Evolutionary conservation across 1,140 invertebrate species (phyloP), one percentile per base, ranked within the genome.

Genomic region (Drosophila athabasca): DNA sequence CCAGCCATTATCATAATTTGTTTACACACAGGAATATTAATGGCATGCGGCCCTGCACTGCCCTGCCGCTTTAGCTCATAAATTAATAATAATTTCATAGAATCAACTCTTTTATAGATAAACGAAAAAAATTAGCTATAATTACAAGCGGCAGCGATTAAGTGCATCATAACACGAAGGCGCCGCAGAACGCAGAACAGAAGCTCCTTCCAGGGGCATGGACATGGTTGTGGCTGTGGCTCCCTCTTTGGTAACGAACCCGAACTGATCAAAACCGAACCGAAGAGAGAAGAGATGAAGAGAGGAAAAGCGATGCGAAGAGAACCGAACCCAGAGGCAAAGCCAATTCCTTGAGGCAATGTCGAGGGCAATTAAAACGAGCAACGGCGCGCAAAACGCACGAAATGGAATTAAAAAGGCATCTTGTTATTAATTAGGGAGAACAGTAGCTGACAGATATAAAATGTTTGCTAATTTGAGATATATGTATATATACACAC

Each of bases 361-460:
- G 52, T 70, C 51, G 67, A 70, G 67, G 70, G 83, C 83, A 87
- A 87, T 87, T 87, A 87, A 87, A 87, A 88, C 66, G 79, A 68
- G 84, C 83, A 87, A 88, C 83, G 53, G 83, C 83, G 83, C 82
- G 83, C 82, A 85, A 82, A 85, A 87, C 78, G 79, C 83, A 87
- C 83, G 83, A 87, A 87, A 88, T 54, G 83, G 83, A 88, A 88
- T 88, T 88, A 89, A 88, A 83, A 90, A 78, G 87, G 88, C 83
- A 90, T 90, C 88, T 90, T 90, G 88, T 90, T 90, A 90, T 90
- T 90, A 90, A 90, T 90, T 90, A 90, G 88, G 82, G 88, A 90
- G 83, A 90, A 90, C 88, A 90, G 88, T 90, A 90, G 88, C 88
- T 90, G 88, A 90, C 88, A 90, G 88, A 90, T 90, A 90, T 88